Base-by-base conservation (phyloP, 2,113 vertebrate species). In the Microtus montanus region DNA sequence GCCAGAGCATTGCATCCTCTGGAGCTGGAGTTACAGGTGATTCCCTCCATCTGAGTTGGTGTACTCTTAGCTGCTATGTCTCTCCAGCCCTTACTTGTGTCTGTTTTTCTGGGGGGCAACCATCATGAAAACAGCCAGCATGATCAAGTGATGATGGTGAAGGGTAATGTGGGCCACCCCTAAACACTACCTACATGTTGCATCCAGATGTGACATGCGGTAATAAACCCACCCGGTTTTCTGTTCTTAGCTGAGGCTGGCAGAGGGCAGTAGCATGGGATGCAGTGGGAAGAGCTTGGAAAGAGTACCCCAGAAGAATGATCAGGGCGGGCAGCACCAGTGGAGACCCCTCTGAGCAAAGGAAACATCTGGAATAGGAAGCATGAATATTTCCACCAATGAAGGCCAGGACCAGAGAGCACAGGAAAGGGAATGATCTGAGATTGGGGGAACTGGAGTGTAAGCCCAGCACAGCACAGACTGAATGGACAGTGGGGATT, bases 331-430 rank as follows among this genome's bases (percentile, higher is more conserved):
- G 86, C 68, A 8, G 38, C 24, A 68, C 61, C 44, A 24, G 33
- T 5, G 20, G 61, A 94, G 83, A 83, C 73, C 33, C 33, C 54
- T 84, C 90, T 41, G 86, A 96, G 70, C 71, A 92, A 78, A 92
- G 75, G 89, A n/a, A 80, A 22, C 14, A 86, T 83, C 66, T 47
- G 24, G 71, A 47, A 66, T 77, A 5, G 41, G 38, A 89, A 88
- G 66, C 12, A 20, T 24, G 66, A 33, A 54, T 11, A 17, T 78
- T 94, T 88, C 88, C 77, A 73, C 70, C 66, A 66, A 7, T 28
- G 44, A 41, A 85, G 66, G 33, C 35, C 5, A 70, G 33, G 87
- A 61, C 78, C 86, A 87, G 91, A 91, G 93, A 64, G n/a, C 20
- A 26, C 9, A 38, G 41, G 28, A 47, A 66, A 90, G 92, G 33